phyloP scores from a whole-genome alignment of 2,113 vertebrate species.

The Papio anubis region DNA sequence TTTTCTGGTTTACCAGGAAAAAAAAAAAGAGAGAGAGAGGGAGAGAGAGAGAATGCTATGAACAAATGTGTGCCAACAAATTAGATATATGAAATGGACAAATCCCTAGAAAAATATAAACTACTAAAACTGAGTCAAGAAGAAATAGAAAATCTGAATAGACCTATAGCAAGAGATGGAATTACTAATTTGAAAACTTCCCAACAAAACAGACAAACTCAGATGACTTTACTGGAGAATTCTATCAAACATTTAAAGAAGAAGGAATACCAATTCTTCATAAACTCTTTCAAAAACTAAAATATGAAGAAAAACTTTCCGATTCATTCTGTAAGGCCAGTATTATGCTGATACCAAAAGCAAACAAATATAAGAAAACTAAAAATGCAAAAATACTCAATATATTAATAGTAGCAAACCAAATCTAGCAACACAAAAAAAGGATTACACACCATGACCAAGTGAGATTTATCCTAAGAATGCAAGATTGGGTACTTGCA shows the following conservation, averaged over 20 bases:
- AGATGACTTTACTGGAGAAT: not conserved
- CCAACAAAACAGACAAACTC: not conserved
- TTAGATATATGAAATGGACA: not conserved
- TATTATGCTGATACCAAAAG: constrained; percentile 20
- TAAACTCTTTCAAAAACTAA: not conserved
- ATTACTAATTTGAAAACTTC: constrained; percentile 27
- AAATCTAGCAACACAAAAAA: constrained; percentile 25
- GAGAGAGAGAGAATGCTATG: not conserved
- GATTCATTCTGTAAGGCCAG: not conserved
- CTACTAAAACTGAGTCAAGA: constrained; percentile 29
- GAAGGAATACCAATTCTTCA: not conserved
- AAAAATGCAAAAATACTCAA: constrained; percentile 41
- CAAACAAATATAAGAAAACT: not conserved
- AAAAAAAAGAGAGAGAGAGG: not conserved
- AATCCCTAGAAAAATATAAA: constrained; percentile 29
- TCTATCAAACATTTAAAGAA: constrained; percentile 15
- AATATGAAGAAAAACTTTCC: not conserved
- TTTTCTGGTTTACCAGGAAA: not conserved
- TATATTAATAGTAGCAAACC: not conserved
- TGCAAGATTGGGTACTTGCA: not conserved
- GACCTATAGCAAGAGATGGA: not conserved
- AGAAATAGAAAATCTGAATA: constrained; percentile 42
- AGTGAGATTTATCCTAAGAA: constrained; percentile 7
- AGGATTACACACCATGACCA: not conserved
- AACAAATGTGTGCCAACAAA: constrained; percentile 21